Evolutionary conservation across 2,888 invertebrate species (phyloP), one percentile per base, ranked within the genome.

Genomic region (Macrophya alboannulata): DNA sequence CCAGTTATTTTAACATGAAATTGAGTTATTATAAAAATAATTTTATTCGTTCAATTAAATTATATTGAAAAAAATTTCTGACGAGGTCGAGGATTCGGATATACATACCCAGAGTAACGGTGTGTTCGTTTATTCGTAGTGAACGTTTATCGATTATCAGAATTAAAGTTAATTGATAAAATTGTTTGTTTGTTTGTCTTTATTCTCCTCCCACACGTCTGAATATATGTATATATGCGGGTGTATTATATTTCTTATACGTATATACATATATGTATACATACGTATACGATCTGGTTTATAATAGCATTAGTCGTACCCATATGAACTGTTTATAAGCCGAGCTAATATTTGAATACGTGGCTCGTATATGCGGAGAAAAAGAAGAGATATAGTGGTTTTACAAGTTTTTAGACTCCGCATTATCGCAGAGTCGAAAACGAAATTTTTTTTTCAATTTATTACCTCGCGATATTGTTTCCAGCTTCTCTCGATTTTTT

Each of bases 271-370:
- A 3, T 31, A 31, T 31, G 31, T 55, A 55, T 8, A 55, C n/a
- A n/a, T 55, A n/a, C 17, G n/a, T n/a, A 17, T 15, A 68, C 31
- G 4, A 15, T 31, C 31, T 31, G 68, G 68, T 31, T 68, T 55
- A 55, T 55, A 55, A 55, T 55, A 55, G 62, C 62, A 25, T 25
- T 62, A 25, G 62, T 62, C 62, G 55, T 55, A 62, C 25, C 25
- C 12, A 71, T 40, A 37, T n/a, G 17, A 71, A 31, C 25, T 40
- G 71, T 71, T 71, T 71, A 71, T 40, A 40, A 71, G 17, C 37
- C 37, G n/a, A 71, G 71, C 71, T 9, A 71, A 71, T 71, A 40
- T 71, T 71, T 71, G 37, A 71, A 71, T 12, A 17, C 25, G 40
- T 25, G 40, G 4, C 37, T 40, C 71, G 40, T 17, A 71, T 40